Percentiles rank a stretch among this genome's conserved stretches.
These are phyloP conservation scores for Branchinecta lindahli DNA, from an alignment of 1,140 invertebrate species.

Conservation along the genomic window DNA sequence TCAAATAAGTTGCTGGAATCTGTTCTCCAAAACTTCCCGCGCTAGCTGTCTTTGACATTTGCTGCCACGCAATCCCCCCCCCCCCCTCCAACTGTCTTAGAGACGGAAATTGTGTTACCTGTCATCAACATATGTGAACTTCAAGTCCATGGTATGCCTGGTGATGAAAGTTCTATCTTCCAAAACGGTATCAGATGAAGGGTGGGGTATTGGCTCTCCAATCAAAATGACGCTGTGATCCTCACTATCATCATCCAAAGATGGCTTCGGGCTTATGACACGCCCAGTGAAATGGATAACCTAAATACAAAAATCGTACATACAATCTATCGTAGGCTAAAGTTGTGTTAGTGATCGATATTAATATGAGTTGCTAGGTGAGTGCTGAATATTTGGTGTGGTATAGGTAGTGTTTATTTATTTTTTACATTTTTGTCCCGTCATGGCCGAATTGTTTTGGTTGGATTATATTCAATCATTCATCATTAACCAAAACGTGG, in stretches of 20 bases:
- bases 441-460: too few species aligned
- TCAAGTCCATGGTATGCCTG: constrained; percentile 83
- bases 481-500: too few species aligned
- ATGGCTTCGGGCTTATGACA: constrained; percentile 35
- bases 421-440: too few species aligned
- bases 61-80: too few species aligned
- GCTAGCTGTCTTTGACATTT: too few species aligned
- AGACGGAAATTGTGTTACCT: constrained; percentile 42
- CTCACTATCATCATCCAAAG: constrained; percentile 15
- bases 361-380: too few species aligned
- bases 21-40: too few species aligned
- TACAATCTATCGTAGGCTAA: neutral
- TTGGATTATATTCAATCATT: too few species aligned
- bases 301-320: constrained; percentile 35
- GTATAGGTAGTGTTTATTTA: too few species aligned
- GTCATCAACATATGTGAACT: constrained; percentile 82
- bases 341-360: too few species aligned
- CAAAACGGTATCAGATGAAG: constrained; percentile 77
- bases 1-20: constrained; percentile 22
- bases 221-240: constrained; percentile 50
- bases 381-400: too few species aligned
- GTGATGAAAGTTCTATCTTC: constrained; percentile 78
- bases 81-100: too few species aligned
- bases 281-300: constrained; percentile 75
- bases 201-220: constrained; percentile 76